Conservation (phyloP, 2,113 vertebrate genomes). For the Polyodon spathula region DNA sequence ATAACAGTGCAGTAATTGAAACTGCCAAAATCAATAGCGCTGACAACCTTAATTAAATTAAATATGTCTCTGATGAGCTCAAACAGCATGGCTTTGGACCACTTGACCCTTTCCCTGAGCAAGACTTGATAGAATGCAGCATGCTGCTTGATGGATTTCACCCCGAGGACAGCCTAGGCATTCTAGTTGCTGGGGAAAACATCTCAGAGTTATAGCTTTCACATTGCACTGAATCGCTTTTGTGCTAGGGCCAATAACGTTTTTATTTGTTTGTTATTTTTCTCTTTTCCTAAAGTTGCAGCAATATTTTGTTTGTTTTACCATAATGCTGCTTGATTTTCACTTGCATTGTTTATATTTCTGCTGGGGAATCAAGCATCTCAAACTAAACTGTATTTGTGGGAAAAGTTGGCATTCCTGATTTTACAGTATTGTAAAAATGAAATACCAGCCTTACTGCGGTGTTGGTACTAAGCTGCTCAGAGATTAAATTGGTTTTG, state of each 20-base stretch:
- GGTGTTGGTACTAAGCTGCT: too few species aligned
- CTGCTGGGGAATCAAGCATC: background rate
- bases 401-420: background rate
- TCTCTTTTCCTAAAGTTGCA: too few species aligned
- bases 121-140: slow-evolving; percentile 48
- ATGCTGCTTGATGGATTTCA: slow-evolving; percentile 58
- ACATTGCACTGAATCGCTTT: slow-evolving; percentile 23
- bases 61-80: slow-evolving; percentile 81
- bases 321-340: background rate
- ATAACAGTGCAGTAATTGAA: slow-evolving; percentile 89
- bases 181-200: slow-evolving; percentile 35
- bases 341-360: background rate
- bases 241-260: slow-evolving; percentile 27
- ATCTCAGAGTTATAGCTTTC: slow-evolving; percentile 29
- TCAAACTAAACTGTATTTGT: background rate
- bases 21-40: slow-evolving; percentile 96
- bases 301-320: slow-evolving; percentile 22
- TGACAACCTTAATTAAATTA: slow-evolving; percentile 98
- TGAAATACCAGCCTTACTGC: too few species aligned
- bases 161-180: slow-evolving; percentile 53
- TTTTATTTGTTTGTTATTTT: background rate
- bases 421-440: too few species aligned
- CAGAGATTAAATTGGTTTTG: too few species aligned
- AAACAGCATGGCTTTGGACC: slow-evolving; percentile 51
- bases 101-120: slow-evolving; percentile 59